Evolutionary conservation across 2,113 vertebrate species (phyloP).

Genomic region (Fulica atra): DNA sequence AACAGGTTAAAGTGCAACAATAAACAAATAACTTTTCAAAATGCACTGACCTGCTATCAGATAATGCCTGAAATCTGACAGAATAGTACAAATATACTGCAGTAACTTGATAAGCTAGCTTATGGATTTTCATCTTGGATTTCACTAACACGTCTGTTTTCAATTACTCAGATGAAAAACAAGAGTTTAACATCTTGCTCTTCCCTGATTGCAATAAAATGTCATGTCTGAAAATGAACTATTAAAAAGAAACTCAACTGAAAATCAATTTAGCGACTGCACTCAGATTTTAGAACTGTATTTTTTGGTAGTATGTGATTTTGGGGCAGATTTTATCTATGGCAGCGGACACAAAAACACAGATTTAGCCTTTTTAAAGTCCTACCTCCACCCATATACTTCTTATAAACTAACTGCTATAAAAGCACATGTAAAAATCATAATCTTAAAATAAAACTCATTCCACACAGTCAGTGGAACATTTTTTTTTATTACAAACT

Average conservation of each 20-base stretch:
- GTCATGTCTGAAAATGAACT: background rate
- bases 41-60: background rate
- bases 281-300: background rate
- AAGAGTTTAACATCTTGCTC: constrained; percentile 35
- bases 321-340: background rate
- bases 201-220: constrained; percentile 24
- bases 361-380: background rate
- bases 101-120: constrained; percentile 48
- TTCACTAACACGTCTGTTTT: constrained; percentile 41
- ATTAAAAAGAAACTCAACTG: background rate
- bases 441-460: constrained; percentile 61
- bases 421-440: constrained; percentile 57
- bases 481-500: constrained; percentile 42
- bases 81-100: background rate
- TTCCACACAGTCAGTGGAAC: constrained; percentile 62
- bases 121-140: constrained; percentile 40
- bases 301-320: background rate
- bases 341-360: background rate
- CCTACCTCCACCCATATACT: background rate
- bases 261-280: background rate
- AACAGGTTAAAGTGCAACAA: background rate
- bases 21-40: background rate
- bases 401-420: constrained; percentile 21
- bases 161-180: constrained; percentile 51
- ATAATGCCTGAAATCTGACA: constrained; percentile 9